Base-by-base conservation (phyloP, 2,888 invertebrate species). In the Sisyra terminalis region DNA sequence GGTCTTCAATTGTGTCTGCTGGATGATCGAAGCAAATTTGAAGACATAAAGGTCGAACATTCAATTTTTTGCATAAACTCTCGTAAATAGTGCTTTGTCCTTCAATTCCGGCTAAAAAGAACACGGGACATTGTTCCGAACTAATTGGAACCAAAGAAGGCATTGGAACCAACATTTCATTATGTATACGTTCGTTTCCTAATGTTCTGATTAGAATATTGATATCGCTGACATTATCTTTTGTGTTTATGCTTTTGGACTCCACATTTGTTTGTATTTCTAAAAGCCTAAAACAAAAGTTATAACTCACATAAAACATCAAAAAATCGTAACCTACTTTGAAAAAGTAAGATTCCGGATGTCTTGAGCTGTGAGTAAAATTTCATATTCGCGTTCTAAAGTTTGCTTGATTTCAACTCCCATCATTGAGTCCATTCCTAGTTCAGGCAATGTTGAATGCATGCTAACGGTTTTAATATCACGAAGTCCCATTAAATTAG, bases 361-460 rank as follows among this genome's bases (percentile, higher is more conserved):
- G 51, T 93, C 90, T 55, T 87, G 84, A 5, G 89, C 80, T 0
- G 87, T 78, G 3, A 96, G 66, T 56, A 80, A 78, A 42, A 94
- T 66, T 55, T 93, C 90, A 56, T 82, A 92, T 57, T 90, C 87
- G 51, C 88, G 69, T 59, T 93, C 92, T 2, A 93, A 61, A 0
- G 83, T 82, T 62, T 93, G 92, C 52, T 93, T 93, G 50, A 97
- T 89, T 64, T 97, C 94, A 0, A 93, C 88, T 0, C 87, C 89
- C 89, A 92, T 94, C 69, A 96, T 78, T 2, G 94, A 94, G 64
- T 97, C 94, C 78, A 97, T 85, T 29, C 96, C 96, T 47, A 97
- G 66, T 58, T 96, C 94, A 2, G 88, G 85, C 2, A 97, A 65
- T 0, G 80, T 75, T 1, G 78, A 71, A 53, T 78, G 75, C 46